Conservation (phyloP, 2,888 invertebrate species). For the Oxytorus armatus region DNA sequence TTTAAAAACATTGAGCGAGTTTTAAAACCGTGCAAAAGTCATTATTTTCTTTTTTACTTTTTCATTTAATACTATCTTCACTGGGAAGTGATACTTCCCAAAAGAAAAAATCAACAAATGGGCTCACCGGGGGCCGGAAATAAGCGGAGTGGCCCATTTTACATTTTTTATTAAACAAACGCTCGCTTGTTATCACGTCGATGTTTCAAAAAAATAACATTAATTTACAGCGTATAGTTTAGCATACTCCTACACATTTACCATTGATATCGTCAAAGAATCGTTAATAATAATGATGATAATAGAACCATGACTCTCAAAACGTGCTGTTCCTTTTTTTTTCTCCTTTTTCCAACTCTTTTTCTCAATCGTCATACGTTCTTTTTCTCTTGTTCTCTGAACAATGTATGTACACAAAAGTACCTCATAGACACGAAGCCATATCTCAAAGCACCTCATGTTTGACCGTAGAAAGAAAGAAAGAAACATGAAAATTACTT, state of each 20-base stretch:
- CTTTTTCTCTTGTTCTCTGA: conserved; percentile 27
- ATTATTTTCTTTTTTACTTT: background rate
- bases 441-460: conserved; percentile 36
- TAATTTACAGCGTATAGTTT: conserved; percentile 61
- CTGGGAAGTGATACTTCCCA: background rate
- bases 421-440: conserved; percentile 55
- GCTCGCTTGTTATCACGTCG: background rate
- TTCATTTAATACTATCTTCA: background rate
- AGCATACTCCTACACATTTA: conserved; percentile 65
- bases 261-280: conserved; percentile 64
- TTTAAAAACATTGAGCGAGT: background rate
- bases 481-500: conserved; percentile 49
- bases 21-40: background rate
- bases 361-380: background rate
- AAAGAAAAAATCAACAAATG: background rate
- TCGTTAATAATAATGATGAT: conserved; percentile 40
- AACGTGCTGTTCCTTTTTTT: conserved; percentile 13
- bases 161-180: background rate
- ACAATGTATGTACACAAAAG: conserved; percentile 66
- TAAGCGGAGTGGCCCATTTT: too few relatives aligned
- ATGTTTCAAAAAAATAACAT: conserved; percentile 34
- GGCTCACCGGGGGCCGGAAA: background rate
- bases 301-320: conserved; percentile 34
- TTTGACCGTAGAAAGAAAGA: conserved; percentile 27
- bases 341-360: background rate